Evolutionary conservation across 2,113 vertebrate species (phyloP), one percentile per base, ranked within the genome.

Genomic region (Phainopepla nitens): DNA sequence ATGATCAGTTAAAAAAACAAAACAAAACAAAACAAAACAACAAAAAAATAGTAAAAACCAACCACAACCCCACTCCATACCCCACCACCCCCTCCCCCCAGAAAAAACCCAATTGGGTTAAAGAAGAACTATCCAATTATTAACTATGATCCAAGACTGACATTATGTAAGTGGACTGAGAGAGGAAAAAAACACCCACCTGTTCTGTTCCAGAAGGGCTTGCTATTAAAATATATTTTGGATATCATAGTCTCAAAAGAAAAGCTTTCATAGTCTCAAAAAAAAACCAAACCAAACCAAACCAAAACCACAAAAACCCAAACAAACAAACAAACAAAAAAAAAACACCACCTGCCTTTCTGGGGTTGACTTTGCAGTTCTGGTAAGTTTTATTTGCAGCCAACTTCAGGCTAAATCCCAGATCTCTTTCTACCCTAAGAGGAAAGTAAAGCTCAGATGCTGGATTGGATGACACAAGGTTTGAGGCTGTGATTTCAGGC

Each of bases 81-180:
- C 39, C 2, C 4, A 33, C 23, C 27, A n/a, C 11, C 12, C 10
- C n/a, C 3, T 12, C 7, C 6, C 15, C 2, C 4, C 25, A 21
- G 73, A 19, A 64, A 80, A 66, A 21, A 39, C 39, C 39, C 31
- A 49, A 22, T 7, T 31, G 49, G 6, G 28, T 17, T 20, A 75
- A 75, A 61, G 24, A n/a, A 76, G 16, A 11, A 61, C 20, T 68
- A 21, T 42, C 19, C 10, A 57, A 10, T 57, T 72, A 35, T 68
- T 53, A 25, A 9, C 12, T 68, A 20, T 35, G 47, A 35, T 33
- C 35, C 60, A 60, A 35, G n/a, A 47, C 31, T 71, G 29, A 53
- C 44, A 44, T 36, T 54, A 68, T 9, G 4, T 49, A 41, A 62
- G 24, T 11, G 9, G 18, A 44, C 9, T 25, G n/a, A 65, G 42